These are phyloP conservation scores for Neotoma lepida DNA, from an alignment of 2,113 vertebrate genomes.

Conservation along the genomic window DNA sequence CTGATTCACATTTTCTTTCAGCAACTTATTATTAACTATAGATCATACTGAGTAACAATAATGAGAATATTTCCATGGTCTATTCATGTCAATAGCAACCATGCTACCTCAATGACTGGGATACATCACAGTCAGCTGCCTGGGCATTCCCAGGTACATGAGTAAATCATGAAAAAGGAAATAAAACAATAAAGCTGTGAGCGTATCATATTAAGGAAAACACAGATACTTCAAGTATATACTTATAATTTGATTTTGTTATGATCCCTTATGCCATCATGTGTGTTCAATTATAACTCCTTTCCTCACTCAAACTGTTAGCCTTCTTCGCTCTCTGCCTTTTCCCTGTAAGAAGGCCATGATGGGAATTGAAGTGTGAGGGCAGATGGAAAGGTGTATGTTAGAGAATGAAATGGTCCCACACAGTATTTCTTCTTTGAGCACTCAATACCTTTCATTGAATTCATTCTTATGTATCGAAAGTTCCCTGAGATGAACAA, in stretches of 20 bases:
- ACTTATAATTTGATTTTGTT: slow-evolving; percentile 43
- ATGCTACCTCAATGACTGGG: slow-evolving; percentile 14
- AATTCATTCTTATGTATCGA: slow-evolving; percentile 65
- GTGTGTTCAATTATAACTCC: not conserved
- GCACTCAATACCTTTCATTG: slow-evolving; percentile 38
- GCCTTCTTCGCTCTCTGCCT: not conserved
- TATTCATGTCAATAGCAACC: slow-evolving; percentile 59
- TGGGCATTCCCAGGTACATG: slow-evolving; percentile 53
- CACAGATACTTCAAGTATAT: slow-evolving; percentile 50
- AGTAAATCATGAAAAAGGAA: slow-evolving; percentile 50
- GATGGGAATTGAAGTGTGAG: not conserved
- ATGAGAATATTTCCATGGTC: slow-evolving; percentile 37
- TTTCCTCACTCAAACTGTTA: not conserved
- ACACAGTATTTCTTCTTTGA: slow-evolving; percentile 26
- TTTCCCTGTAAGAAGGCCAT: not conserved
- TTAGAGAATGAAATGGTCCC: slow-evolving; percentile 29
- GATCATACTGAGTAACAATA: slow-evolving; percentile 9
- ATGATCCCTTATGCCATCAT: not conserved
- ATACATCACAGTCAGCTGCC: slow-evolving; percentile 58
- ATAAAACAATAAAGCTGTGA: slow-evolving; percentile 51
- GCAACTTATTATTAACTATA: slow-evolving; percentile 44
- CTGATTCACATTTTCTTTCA: slow-evolving; percentile 37
- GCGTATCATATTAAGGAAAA: slow-evolving; percentile 13
- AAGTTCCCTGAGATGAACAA: slow-evolving; percentile 77
- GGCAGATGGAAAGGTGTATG: not conserved